Evolutionary conservation across 2,797 vertebrate species (phyloP).

Genomic region (Synanceia verrucosa): DNA sequence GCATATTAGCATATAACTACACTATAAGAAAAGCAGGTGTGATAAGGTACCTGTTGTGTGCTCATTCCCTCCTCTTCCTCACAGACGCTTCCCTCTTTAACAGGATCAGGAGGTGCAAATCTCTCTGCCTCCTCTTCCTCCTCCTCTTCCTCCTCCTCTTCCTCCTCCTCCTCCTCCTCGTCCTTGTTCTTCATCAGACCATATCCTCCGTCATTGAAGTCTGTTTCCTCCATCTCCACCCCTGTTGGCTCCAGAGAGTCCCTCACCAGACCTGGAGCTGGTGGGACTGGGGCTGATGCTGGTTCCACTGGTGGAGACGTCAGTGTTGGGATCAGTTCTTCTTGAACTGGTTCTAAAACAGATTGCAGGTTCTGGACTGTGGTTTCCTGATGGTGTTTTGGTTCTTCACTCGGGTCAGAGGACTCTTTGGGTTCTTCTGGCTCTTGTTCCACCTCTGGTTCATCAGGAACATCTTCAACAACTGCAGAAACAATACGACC

Average conservation of each 20-base stretch:
- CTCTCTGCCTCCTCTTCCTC: conserved; percentile 9
- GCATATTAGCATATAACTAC: no score
- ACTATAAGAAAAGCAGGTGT: neutral
- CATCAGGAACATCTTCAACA: conserved; percentile 63
- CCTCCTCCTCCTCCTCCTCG: neutral
- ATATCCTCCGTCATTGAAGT: conserved; percentile 2
- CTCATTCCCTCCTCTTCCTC: conserved; percentile 67
- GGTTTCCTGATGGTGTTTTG: neutral
- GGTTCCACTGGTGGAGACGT: conserved; percentile 9
- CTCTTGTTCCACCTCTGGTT: conserved; percentile 34
- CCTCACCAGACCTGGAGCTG: neutral
- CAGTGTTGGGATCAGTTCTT: conserved; percentile 10
- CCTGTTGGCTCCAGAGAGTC: conserved; percentile 28
- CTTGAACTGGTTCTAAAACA: conserved; percentile 21
- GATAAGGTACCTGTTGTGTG: conserved; percentile 75
- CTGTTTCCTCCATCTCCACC: conserved; percentile 31
- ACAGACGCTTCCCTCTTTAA: conserved; percentile 46
- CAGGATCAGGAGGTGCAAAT: conserved; percentile 1
- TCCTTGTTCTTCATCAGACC: conserved; percentile 20
- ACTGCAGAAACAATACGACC: conserved; percentile 41
- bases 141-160: conserved; percentile 3
- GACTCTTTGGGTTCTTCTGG: conserved; percentile 34
- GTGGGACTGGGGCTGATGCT: neutral
- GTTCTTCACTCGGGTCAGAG: conserved; percentile 14
- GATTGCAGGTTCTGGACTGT: conserved; percentile 11